phyloP scores from a whole-genome alignment of 2,888 invertebrate species.

The Sialis fuliginosa region DNA sequence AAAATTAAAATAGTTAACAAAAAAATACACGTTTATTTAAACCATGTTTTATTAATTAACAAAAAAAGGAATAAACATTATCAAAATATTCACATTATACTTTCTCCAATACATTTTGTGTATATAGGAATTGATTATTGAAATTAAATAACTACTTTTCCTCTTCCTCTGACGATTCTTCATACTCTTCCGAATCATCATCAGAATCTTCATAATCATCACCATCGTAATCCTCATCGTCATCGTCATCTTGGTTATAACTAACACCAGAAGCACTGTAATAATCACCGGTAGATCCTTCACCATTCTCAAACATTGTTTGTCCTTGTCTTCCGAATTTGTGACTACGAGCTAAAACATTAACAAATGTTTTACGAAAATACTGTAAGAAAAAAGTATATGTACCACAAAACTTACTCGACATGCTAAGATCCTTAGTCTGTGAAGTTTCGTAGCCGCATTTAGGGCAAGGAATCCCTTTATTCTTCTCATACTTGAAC shows the following conservation, averaged over 20 bases:
- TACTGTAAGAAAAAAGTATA: slow-evolving; percentile 2
- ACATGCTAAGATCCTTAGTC: slow-evolving; percentile 91
- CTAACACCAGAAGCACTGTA: slow-evolving; percentile 22
- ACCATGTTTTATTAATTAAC: too few species aligned
- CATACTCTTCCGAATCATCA: slow-evolving; percentile 16
- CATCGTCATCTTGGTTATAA: slow-evolving; percentile 25
- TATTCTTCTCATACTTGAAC: slow-evolving; percentile 71
- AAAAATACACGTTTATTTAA: too few species aligned
- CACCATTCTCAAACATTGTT: slow-evolving; percentile 37
- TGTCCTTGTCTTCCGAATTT: slow-evolving; percentile 78
- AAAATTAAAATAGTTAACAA: too few species aligned
- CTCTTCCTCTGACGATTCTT: slow-evolving; percentile 24
- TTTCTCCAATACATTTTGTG: too few species aligned
- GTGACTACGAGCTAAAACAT: slow-evolving; percentile 53
- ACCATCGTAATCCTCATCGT: slow-evolving; percentile 30
- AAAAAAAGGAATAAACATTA: too few species aligned
- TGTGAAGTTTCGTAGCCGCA: slow-evolving; percentile 85
- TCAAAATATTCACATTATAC: too few species aligned
- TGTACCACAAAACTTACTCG: slow-evolving; percentile 41
- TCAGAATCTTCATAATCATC: slow-evolving; percentile 20
- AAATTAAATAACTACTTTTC: slow-evolving; percentile 8
- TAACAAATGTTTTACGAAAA: slow-evolving; percentile 5
- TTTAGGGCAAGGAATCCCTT: slow-evolving; percentile 81
- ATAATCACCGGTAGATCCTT: slow-evolving; percentile 39
- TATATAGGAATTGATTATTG: too few species aligned